These are phyloP conservation scores for Cassiopea xamachana DNA, from an alignment of 30 jellyfish, hydroid and myxozoan species.

Conservation along the genomic window DNA sequence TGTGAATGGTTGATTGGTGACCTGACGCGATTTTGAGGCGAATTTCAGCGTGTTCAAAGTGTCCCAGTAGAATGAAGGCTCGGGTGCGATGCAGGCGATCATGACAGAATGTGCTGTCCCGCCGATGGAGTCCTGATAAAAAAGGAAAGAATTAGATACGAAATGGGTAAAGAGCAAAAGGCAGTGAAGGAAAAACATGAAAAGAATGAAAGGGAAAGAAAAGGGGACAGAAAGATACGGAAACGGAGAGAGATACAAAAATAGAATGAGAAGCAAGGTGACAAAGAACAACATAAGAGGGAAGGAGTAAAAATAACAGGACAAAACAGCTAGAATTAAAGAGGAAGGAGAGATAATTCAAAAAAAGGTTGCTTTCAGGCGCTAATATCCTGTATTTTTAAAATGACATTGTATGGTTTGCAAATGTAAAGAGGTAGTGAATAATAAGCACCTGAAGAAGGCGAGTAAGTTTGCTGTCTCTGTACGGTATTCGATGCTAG, in stretches of 20 bases:
- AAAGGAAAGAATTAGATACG: neutral
- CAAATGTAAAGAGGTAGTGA: neutral
- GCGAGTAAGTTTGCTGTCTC: constrained; percentile 74
- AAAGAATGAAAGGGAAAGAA: neutral
- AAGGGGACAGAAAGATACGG: neutral
- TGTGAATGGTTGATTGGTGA: constrained; percentile 54
- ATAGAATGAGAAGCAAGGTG: neutral
- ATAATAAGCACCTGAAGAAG: constrained; percentile 34
- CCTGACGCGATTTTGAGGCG: constrained; percentile 52
- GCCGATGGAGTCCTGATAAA: constrained; percentile 53
- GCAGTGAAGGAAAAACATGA: neutral
- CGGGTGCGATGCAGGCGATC: constrained; percentile 68
- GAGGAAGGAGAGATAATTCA: neutral
- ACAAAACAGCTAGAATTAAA: neutral
- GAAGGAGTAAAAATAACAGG: neutral
- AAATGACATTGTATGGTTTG: neutral
- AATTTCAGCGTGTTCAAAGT: constrained; percentile 47
- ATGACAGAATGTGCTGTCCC: constrained; percentile 65
- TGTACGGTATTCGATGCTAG: constrained; percentile 53
- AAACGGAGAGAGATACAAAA: neutral
- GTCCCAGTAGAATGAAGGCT: constrained; percentile 60
- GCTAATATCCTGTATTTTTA: neutral
- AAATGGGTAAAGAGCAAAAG: neutral
- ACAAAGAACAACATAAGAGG: neutral
- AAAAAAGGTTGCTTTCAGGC: too few relatives aligned